Percentiles rank a stretch among this genome's conserved stretches.
Conservation (phyloP, 2,113 vertebrate species). For the Mustela nigripes region DNA sequence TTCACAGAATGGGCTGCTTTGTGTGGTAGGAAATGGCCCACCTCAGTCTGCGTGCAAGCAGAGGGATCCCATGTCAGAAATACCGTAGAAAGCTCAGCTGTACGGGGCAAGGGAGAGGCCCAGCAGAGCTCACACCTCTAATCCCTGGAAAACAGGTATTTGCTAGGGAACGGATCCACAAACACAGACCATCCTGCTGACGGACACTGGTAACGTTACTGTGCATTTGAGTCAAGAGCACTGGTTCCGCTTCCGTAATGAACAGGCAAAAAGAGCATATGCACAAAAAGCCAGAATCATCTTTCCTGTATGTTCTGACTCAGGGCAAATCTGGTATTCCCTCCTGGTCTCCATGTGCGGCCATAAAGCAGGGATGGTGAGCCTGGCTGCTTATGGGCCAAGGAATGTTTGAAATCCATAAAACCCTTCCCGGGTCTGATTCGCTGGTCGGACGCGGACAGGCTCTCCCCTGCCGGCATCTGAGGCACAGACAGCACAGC, state of each 20-base stretch:
- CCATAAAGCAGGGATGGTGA: background rate
- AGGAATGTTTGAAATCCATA: background rate
- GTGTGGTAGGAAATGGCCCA: background rate
- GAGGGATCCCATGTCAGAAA: background rate
- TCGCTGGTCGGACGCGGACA: background rate
- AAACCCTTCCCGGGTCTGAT: background rate
- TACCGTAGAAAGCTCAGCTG: background rate
- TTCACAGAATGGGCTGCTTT: background rate
- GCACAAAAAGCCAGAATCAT: background rate
- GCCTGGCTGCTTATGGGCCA: background rate
- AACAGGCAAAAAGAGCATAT: background rate
- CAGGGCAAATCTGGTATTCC: background rate
- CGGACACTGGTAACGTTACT: fast-evolving
- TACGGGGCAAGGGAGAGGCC: background rate
- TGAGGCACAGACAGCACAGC: background rate
- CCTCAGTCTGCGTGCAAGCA: background rate
- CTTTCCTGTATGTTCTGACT: background rate
- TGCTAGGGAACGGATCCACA: background rate
- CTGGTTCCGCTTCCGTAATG: background rate
- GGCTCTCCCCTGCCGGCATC: background rate
- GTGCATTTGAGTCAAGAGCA: background rate
- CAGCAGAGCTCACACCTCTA: background rate
- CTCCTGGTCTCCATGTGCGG: background rate
- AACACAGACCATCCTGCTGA: background rate
- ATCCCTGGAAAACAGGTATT: background rate